Evolutionary conservation across 2,113 vertebrate genomes (phyloP), one percentile per base, ranked within the genome.

Genomic region (Paratilapia polleni): DNA sequence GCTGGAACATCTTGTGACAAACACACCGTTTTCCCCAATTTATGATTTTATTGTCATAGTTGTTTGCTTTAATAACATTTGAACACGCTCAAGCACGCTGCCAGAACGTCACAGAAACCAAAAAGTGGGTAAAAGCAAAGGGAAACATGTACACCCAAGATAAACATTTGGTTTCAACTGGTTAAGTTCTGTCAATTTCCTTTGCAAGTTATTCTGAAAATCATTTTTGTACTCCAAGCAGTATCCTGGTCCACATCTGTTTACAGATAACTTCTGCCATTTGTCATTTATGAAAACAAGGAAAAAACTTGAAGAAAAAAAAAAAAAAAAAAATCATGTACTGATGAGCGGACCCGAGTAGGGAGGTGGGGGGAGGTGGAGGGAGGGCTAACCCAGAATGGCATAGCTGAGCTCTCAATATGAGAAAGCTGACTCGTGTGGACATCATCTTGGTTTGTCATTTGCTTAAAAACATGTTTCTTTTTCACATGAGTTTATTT

Each of bases 331-430:
- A 93, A 81, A 87, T 87, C 74, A 89, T 87, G 81, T 92, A 87
- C 19, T 31, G 66, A 92, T 91, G 73, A 88, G 89, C 76, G 66
- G 87, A 93, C 88, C 82, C 85, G 83, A 91, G 81, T 56, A 47
- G 77, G 83, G 74, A 47, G 74, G 76, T 58, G 66, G 83, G 78
- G 79, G 38, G 73, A 38, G 86, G 77, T 52, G 64, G 70, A 60
- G 68, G 91, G 87, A 90, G 89, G 94, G 96, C 94, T 96, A 96
- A 95, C 97, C 96, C 90, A 78, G 88, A 96, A 96, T 98, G 98
- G 97, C 98, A 98, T 98, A 98, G 97, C 97, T 97, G 96, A 98
- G 98, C 97, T 99, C 98, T 99, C 98, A 99, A 99, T 99, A 99
- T 99, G 98, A 99, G 98, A 99, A 99, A 98, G 98, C 98, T 96